Conservation (phyloP, 1,140 invertebrate genomes). For the Solenopsis fugax region DNA sequence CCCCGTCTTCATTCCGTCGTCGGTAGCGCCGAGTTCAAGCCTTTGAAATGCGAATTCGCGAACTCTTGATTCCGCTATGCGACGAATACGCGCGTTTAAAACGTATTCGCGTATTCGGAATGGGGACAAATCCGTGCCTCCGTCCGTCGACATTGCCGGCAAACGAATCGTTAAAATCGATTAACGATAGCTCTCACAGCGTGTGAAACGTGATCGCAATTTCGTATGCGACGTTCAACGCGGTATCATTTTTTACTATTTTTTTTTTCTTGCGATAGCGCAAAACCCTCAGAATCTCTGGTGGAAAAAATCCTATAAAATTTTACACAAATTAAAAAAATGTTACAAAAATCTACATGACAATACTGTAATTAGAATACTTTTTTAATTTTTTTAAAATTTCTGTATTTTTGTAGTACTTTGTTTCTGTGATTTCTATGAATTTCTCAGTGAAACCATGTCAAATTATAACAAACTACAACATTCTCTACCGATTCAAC, state of each 20-base stretch:
- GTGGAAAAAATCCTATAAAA: too few relatives aligned
- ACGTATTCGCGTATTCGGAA: not conserved
- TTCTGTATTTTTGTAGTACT: too few relatives aligned
- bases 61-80: not conserved
- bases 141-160: not conserved
- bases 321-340: too few relatives aligned
- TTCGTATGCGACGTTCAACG: not conserved
- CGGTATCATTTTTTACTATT: not conserved
- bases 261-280: not conserved
- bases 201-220: not conserved
- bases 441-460: too few relatives aligned
- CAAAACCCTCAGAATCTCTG: not conserved
- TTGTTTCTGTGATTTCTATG: too few relatives aligned
- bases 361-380: too few relatives aligned
- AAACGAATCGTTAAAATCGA: not conserved
- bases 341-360: too few relatives aligned
- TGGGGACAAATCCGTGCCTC: not conserved
- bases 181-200: not conserved
- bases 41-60: not conserved
- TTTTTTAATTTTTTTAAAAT: too few relatives aligned
- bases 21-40: not conserved
- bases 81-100: not conserved
- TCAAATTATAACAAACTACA: too few relatives aligned
- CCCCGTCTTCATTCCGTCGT: not conserved
- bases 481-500: too few relatives aligned